Evolutionary conservation across 2,888 invertebrate genomes (phyloP).

Genomic region (Encarsia formosa): DNA sequence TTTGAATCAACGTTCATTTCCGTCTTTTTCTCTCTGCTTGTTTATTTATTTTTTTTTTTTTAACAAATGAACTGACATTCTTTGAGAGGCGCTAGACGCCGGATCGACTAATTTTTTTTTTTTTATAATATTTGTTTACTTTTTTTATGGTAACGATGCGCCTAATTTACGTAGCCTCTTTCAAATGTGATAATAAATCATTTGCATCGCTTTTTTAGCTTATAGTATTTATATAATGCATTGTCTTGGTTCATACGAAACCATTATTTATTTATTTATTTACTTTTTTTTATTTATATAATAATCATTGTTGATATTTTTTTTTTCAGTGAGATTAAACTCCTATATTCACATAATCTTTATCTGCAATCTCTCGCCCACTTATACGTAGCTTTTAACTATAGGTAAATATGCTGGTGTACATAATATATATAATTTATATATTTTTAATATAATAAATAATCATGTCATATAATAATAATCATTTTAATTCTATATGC

Average conservation of each 20-base stretch:
- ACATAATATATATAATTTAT: constrained; percentile 34
- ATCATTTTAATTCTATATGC: constrained; percentile 21
- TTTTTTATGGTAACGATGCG: constrained; percentile 13
- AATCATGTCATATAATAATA: constrained; percentile 16
- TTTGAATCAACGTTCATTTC: too few species aligned
- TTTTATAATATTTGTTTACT: constrained; percentile 22
- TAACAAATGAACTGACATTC: too few species aligned
- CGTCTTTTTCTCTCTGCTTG: too few species aligned
- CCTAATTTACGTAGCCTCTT: constrained; percentile 15
- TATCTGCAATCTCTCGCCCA: constrained; percentile 7
- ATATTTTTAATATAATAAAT: constrained; percentile 22
- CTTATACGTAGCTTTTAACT: constrained; percentile 35
- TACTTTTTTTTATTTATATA: constrained; percentile 24
- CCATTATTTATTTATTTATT: constrained; percentile 11
- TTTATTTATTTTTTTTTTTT: too few species aligned
- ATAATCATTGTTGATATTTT: constrained; percentile 16
- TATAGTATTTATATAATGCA: constrained; percentile 17
- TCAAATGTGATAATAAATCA: constrained; percentile 21
- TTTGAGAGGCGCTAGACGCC: too few species aligned
- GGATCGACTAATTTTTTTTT: too few species aligned
- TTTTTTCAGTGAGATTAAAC: constrained; percentile 35
- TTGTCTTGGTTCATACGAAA: constrained; percentile 14
- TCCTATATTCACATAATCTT: constrained; percentile 43
- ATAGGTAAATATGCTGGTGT: constrained; percentile 46
- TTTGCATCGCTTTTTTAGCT: constrained; percentile 14